phyloP scores from a whole-genome alignment of 2,113 vertebrate genomes.

The Pelmatolapia mariae region DNA sequence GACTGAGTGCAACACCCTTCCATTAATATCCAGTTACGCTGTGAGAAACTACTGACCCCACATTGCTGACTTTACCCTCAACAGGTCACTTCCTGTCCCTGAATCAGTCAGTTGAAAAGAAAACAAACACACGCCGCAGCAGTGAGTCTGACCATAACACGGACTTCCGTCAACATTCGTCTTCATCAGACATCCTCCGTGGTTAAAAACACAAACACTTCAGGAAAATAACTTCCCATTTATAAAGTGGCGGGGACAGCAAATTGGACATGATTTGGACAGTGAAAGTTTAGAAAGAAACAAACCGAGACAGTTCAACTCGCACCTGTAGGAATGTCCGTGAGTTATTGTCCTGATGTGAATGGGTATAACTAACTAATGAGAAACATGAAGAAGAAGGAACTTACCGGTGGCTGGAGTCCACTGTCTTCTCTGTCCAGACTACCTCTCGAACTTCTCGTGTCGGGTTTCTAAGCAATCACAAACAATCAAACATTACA shows the following conservation, averaged over 20 bases:
- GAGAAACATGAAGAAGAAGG: not conserved
- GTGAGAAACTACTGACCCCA: constrained; percentile 60
- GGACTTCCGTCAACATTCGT: not conserved
- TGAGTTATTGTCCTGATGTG: not conserved
- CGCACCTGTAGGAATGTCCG: fast-evolving
- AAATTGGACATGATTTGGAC: not conserved
- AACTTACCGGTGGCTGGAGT: constrained; percentile 85
- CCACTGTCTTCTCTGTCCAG: constrained; percentile 86
- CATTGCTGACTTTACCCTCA: constrained; percentile 13
- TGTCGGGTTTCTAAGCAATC: constrained; percentile 86
- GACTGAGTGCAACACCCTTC: not conserved
- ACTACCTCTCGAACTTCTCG: constrained; percentile 88
- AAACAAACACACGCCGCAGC: constrained; percentile 41
- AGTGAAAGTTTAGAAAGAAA: not conserved
- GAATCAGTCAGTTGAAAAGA: constrained; percentile 22
- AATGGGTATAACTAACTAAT: not conserved
- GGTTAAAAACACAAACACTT: not conserved
- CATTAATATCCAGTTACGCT: constrained; percentile 36
- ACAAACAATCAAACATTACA: not conserved
- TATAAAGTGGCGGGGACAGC: not conserved
- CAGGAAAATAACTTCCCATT: not conserved
- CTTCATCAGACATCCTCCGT: not conserved
- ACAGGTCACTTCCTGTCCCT: constrained; percentile 53
- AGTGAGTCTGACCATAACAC: not conserved
- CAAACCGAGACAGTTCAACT: not conserved